These are phyloP conservation scores for Schizotus pectinicornis DNA, from an alignment of 2,888 invertebrate species.

Conservation along the genomic window DNA sequence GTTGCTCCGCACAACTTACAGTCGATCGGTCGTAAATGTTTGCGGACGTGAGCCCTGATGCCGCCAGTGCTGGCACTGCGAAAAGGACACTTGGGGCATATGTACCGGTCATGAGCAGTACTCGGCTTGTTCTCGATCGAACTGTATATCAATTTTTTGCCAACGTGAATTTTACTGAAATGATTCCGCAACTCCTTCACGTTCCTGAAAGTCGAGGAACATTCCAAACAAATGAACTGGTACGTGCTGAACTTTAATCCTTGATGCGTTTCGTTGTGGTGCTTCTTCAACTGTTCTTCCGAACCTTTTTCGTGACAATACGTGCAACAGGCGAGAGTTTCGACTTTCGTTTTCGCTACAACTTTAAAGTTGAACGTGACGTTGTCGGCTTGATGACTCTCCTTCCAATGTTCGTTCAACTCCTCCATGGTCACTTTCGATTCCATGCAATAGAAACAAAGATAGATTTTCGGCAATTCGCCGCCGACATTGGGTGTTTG, in stretches of 20 bases:
- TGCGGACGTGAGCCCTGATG: constrained; percentile 57
- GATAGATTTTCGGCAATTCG: constrained; percentile 3
- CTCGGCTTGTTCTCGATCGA: constrained; percentile 50
- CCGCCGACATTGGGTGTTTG: neutral
- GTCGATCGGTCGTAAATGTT: constrained; percentile 56
- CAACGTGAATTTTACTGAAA: constrained; percentile 43
- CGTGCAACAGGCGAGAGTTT: constrained; percentile 38
- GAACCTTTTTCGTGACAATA: constrained; percentile 49
- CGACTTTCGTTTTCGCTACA: constrained; percentile 28
- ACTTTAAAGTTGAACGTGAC: constrained; percentile 7
- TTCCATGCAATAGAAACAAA: constrained; percentile 41
- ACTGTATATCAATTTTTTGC: constrained; percentile 43
- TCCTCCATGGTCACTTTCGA: constrained; percentile 27
- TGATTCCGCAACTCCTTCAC: constrained; percentile 42
- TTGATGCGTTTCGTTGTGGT: constrained; percentile 53
- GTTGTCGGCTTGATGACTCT: constrained; percentile 31
- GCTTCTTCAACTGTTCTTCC: constrained; percentile 49
- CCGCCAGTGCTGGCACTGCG: constrained; percentile 47
- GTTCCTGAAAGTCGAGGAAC: constrained; percentile 40
- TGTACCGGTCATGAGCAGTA: constrained; percentile 20
- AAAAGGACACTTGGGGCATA: constrained; percentile 52
- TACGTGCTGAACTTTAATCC: constrained; percentile 36
- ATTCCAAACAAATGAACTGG: constrained; percentile 48
- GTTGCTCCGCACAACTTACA: constrained; percentile 56
- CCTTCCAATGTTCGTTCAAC: constrained; percentile 37